These are phyloP conservation scores for Branchellion lobata DNA, from an alignment of 2,888 invertebrate genomes.

Conservation along the genomic window DNA sequence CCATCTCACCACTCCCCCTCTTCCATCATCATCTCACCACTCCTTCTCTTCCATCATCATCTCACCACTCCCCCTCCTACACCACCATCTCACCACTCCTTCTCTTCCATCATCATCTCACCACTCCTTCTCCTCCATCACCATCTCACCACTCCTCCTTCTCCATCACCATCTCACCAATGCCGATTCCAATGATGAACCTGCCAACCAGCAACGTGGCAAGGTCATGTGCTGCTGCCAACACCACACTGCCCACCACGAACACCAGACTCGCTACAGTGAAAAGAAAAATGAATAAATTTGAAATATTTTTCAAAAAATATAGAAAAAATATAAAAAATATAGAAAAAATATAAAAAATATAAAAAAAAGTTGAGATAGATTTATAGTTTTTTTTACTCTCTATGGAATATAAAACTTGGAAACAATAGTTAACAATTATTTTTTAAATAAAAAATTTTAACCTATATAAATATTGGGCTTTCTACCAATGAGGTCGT, in stretches of 20 bases:
- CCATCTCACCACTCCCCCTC: no score
- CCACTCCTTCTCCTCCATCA: not conserved
- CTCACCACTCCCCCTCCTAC: no score
- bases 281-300: not conserved
- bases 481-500: slow-evolving; percentile 65
- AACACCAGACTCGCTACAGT: slow-evolving; percentile 22
- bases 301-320: not conserved
- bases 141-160: not conserved
- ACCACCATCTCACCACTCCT: no score
- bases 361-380: no score
- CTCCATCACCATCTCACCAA: not conserved
- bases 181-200: slow-evolving; percentile 32
- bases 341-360: no score
- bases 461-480: slow-evolving; percentile 45
- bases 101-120: no score
- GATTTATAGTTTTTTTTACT: not conserved
- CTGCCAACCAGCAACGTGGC: slow-evolving; percentile 19
- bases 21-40: no score
- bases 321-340: not conserved
- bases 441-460: not conserved
- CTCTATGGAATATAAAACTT: not conserved
- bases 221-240: slow-evolving; percentile 1
- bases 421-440: not conserved
- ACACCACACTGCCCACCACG: slow-evolving; percentile 17
- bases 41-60: no score